Evolutionary conservation across 2,797 vertebrate species (phyloP), one percentile per base, ranked within the genome.

Genomic region (Crenichthys baileyi): DNA sequence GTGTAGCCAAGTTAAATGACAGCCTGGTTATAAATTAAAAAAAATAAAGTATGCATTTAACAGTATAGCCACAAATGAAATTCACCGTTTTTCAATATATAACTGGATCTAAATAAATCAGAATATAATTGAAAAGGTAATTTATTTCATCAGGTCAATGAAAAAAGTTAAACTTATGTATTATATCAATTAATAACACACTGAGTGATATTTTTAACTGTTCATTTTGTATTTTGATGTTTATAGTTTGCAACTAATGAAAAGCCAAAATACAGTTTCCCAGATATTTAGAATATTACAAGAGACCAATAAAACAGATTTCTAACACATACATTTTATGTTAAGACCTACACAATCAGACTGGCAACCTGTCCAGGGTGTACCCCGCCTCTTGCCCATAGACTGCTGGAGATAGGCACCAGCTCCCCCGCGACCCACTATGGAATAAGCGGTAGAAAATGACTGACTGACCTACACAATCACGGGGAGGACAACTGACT

Each of bases 31-130:
- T 5, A 85, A 77, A 73, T 85, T 46, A 7, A 11, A 56, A 53
- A 83, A 53, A 65, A 20, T 82, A 58, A 63, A 29, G 1, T 75
- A 78, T 55, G 67, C 24, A 73, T 73, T 76, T 78, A 79, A 75
- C 44, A 72, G 67, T 55, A 39, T 7, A 15, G 11, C 15, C 11
- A 55, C 65, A 68, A 24, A 68, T 15, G 0, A 68, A 12, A n/a
- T 15, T 4, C 5, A 20, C 8, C 4, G 16, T 36, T 44, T 11
- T 68, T 5, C 1, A 68, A 44, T 2, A 24, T 15, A 22, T 13
- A 44, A 2, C 1, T 7, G 5, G 39, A 3, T 24, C 39, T 44
- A 11, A 68, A 68, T n/a, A 24, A 13, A 44, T 15, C 20, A 56
- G 22, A 56, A n/a, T 56, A 11, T 24, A 29, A 61, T 29, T 61